Evolutionary conservation across 2,113 vertebrate species (phyloP).

Genomic region (Nannobrachium achirus): DNA sequence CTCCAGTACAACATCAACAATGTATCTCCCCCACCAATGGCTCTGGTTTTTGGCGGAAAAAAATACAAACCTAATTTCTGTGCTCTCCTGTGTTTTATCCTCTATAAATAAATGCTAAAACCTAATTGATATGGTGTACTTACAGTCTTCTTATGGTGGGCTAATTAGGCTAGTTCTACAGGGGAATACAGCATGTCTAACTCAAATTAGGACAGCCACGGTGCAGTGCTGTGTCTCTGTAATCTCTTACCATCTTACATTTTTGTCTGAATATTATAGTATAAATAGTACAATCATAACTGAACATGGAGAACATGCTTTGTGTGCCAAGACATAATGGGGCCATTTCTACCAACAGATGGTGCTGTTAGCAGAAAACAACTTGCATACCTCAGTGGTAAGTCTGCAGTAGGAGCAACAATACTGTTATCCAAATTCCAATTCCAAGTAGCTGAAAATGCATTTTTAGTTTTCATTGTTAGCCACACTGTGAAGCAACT

Average conservation of each 20-base stretch:
- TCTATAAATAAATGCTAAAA: slow-evolving; percentile 36
- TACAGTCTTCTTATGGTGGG: slow-evolving; percentile 29
- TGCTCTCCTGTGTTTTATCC: slow-evolving; percentile 22
- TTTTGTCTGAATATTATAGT: slow-evolving; percentile 14
- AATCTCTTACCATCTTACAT: slow-evolving; percentile 30
- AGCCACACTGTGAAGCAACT: not conserved
- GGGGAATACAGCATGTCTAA: slow-evolving; percentile 41
- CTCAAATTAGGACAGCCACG: slow-evolving; percentile 55
- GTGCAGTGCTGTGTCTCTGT: slow-evolving; percentile 29
- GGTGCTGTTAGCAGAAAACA: slow-evolving; percentile 44
- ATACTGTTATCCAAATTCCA: slow-evolving; percentile 1
- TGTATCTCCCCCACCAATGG: not conserved
- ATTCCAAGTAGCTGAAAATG: slow-evolving; percentile 8
- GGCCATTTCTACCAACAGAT: slow-evolving; percentile 58
- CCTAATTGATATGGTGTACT: slow-evolving; percentile 34
- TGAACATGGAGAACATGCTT: slow-evolving; percentile 18
- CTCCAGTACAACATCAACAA: slow-evolving; percentile 24
- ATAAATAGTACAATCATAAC: slow-evolving; percentile 26
- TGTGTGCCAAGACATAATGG: slow-evolving; percentile 50
- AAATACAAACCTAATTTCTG: slow-evolving; percentile 24
- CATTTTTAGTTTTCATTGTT: not conserved
- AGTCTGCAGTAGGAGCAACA: slow-evolving; percentile 34
- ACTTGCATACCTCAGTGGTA: slow-evolving; percentile 32
- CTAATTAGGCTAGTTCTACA: slow-evolving; percentile 61
- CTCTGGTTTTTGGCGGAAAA: slow-evolving; percentile 3